Conservation (phyloP, 2,113 vertebrate species). For the Austrofundulus limnaeus region DNA sequence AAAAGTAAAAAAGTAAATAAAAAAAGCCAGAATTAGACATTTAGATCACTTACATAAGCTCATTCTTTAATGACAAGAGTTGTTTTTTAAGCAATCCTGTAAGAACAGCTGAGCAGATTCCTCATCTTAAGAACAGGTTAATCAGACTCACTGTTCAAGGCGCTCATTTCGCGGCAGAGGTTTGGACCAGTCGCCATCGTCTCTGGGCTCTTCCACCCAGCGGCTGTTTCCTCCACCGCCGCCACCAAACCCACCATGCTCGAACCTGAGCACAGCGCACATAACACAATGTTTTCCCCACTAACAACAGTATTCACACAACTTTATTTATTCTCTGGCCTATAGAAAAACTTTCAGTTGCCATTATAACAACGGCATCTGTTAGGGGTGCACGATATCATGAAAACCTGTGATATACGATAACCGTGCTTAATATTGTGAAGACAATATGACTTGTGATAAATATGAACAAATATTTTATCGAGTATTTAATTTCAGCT, state of each 20-base stretch:
- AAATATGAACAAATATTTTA: no score
- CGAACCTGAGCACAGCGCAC: constrained; percentile 61
- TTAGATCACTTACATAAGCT: not conserved
- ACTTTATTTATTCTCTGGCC: not conserved
- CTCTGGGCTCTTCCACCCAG: constrained; percentile 89
- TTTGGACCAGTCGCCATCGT: constrained; percentile 98
- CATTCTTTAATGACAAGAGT: not conserved
- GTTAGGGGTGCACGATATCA: no score
- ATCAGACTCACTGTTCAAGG: constrained; percentile 87
- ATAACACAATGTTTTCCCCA: not conserved
- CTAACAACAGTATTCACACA: no score
- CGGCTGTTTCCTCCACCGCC: constrained; percentile 85
- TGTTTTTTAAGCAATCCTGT: no score
- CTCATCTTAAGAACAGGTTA: no score
- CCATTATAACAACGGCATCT: not conserved
- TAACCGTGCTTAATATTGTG: no score
- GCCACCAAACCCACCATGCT: constrained; percentile 84
- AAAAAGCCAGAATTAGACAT: not conserved
- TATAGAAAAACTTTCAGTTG: not conserved
- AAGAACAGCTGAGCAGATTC: no score
- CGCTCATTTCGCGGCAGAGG: constrained; percentile 91
- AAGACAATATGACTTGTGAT: no score
- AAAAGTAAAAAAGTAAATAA: no score
- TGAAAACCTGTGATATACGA: no score
- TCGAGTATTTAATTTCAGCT: no score